Evolutionary conservation across 2,888 invertebrate species (phyloP).

Genomic region (Synanthedon vespiformis): DNA sequence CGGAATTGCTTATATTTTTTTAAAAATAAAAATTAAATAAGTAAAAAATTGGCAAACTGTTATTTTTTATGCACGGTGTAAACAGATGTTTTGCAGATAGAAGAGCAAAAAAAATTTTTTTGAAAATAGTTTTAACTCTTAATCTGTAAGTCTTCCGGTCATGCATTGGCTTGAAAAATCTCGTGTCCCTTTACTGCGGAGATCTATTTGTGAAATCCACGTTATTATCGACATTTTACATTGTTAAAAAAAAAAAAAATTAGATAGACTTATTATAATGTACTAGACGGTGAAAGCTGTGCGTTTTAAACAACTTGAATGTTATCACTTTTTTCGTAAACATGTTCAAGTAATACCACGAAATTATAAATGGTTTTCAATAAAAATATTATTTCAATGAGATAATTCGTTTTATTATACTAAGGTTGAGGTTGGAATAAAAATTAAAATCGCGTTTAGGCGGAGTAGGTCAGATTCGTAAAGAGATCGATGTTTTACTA

Average conservation of each 20-base stretch:
- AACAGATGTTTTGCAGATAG: background rate
- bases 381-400: constrained; percentile 34
- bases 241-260: background rate
- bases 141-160: constrained; percentile 51
- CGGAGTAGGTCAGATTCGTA: too few species aligned
- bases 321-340: constrained; percentile 58
- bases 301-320: constrained; percentile 46
- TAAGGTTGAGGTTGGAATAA: too few species aligned
- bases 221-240: background rate
- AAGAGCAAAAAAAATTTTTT: too few species aligned
- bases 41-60: too few species aligned
- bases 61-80: background rate
- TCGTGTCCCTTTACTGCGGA: constrained; percentile 21
- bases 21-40: too few species aligned
- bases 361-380: constrained; percentile 62
- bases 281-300: constrained; percentile 27
- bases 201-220: constrained; percentile 5
- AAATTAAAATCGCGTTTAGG: too few species aligned
- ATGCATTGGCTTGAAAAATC: constrained; percentile 32
- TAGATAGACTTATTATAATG: constrained; percentile 1
- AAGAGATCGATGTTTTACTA: too few species aligned
- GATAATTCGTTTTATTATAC: constrained; percentile 3
- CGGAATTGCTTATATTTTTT: too few species aligned
- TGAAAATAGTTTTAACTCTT: constrained; percentile 5
- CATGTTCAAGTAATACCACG: constrained; percentile 48